A percentile compares a stretch with the other conserved stretches of the same genome.
Evolutionary conservation across 2,113 vertebrate species (phyloP).

Genomic region (Tricholaema leucomelas): DNA sequence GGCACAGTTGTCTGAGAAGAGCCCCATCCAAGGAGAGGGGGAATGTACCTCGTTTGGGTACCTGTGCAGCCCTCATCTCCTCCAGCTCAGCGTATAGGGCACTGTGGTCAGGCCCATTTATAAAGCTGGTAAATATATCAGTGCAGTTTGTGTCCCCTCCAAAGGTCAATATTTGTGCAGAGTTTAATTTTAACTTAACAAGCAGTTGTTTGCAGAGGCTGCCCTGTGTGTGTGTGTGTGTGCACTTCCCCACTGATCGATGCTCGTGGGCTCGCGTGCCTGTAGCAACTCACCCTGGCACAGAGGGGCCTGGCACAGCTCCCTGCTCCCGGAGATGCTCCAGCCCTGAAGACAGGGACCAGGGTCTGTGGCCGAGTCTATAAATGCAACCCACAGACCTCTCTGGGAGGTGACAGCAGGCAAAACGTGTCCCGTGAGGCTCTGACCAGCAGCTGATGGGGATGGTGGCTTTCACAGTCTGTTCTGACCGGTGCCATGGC

Average conservation of each 20-base stretch:
- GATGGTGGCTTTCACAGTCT: slow-evolving; percentile 28
- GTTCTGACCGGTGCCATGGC: not conserved
- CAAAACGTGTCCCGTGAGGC: not conserved
- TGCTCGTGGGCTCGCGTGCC: not conserved
- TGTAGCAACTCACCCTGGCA: not conserved
- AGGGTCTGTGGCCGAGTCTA: not conserved
- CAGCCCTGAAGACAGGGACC: not conserved
- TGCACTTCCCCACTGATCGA: not conserved
- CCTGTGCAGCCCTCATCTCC: slow-evolving; percentile 42
- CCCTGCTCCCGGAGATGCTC: not conserved
- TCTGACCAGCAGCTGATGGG: not conserved
- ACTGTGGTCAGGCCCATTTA: slow-evolving; percentile 83
- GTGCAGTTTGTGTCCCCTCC: slow-evolving; percentile 80
- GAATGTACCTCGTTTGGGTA: not conserved
- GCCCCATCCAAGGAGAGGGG: not conserved
- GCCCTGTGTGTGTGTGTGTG: slow-evolving; percentile 54
- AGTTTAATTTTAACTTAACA: slow-evolving; percentile 88
- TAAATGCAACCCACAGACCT: slow-evolving; percentile 55
- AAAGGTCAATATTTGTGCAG: slow-evolving; percentile 87
- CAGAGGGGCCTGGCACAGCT: not conserved
- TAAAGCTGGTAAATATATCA: slow-evolving; percentile 82
- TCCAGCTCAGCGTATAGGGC: slow-evolving; percentile 65
- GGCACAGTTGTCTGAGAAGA: not conserved
- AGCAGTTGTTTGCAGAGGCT: slow-evolving; percentile 82
- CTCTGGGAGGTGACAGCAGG: not conserved